Conservation (phyloP, 2,888 invertebrate species). For the Ochropacha duplaris region DNA sequence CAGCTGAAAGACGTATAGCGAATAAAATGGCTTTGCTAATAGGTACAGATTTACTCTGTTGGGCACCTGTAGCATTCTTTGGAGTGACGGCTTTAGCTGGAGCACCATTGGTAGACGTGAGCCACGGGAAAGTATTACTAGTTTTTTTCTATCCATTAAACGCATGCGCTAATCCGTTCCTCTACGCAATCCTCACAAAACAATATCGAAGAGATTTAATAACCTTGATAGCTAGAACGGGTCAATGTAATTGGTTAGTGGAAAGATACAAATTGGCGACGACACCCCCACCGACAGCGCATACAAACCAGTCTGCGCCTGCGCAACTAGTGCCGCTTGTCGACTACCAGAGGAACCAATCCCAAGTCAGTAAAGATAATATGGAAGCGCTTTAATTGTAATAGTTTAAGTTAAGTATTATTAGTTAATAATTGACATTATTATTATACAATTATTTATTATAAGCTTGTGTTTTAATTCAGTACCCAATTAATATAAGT, state of each 20-base stretch:
- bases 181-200: constrained; percentile 94
- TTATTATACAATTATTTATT: constrained; percentile 66
- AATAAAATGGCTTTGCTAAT: constrained; percentile 96
- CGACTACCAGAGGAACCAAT: constrained; percentile 60
- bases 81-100: constrained; percentile 93
- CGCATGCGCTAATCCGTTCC: constrained; percentile 95
- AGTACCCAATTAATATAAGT: not conserved
- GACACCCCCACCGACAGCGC: constrained; percentile 70
- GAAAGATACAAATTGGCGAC: constrained; percentile 67
- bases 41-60: constrained; percentile 92
- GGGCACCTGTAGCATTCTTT: constrained; percentile 95
- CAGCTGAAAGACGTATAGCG: constrained; percentile 88
- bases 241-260: constrained; percentile 68
- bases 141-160: constrained; percentile 96
- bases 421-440: constrained; percentile 49
- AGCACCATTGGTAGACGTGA: constrained; percentile 91
- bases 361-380: constrained; percentile 61
- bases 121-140: constrained; percentile 90
- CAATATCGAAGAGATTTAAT: constrained; percentile 92
- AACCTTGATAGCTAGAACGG: constrained; percentile 85
- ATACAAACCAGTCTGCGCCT: constrained; percentile 69
- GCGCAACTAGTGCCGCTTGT: constrained; percentile 62
- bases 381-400: constrained; percentile 48
- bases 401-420: constrained; percentile 49
- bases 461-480: constrained; percentile 8